These are phyloP conservation scores for Protonemura montana DNA, from an alignment of 2,888 invertebrate genomes.

Conservation along the genomic window DNA sequence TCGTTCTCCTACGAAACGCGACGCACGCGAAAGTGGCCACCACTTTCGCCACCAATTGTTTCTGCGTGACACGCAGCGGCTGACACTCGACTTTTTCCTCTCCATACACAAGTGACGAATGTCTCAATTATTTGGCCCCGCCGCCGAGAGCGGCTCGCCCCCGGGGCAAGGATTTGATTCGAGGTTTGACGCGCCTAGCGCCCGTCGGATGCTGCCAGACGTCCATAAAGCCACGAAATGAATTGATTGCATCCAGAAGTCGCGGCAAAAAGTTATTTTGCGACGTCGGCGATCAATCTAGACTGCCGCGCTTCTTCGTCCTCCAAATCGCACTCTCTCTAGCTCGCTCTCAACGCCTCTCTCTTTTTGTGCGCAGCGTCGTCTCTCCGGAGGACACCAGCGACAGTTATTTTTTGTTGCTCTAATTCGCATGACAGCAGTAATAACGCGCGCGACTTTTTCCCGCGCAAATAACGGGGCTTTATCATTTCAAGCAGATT, in stretches of 20 bases:
- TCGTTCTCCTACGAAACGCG: too few relatives aligned
- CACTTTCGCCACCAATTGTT: background rate
- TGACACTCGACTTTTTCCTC: background rate
- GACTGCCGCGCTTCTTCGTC: conserved; percentile 7
- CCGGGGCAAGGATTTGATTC: too few relatives aligned
- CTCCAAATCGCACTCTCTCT: background rate
- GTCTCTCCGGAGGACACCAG: background rate
- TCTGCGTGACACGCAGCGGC: conserved; percentile 38
- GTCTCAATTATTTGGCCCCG: conserved; percentile 45
- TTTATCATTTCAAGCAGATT: background rate
- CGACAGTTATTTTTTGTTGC: conserved; percentile 5
- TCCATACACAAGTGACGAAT: conserved; percentile 44
- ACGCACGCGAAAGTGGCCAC: too few relatives aligned
- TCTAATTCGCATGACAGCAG: background rate
- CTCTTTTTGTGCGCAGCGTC: background rate
- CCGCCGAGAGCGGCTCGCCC: background rate
- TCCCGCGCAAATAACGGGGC: background rate
- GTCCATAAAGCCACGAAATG: conserved; percentile 42
- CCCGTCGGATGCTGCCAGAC: conserved; percentile 20
- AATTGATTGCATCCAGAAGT: conserved; percentile 44
- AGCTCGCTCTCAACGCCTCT: conserved; percentile 25
- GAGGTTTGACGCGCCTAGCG: too few relatives aligned
- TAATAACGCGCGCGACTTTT: background rate
- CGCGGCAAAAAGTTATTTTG: conserved; percentile 44
- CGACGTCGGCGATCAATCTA: conserved; percentile 47